A percentile compares a stretch with the other conserved stretches of the same genome.
phyloP scores from a whole-genome alignment of 2,113 vertebrate species.

The Nycticebus coucang region DNA sequence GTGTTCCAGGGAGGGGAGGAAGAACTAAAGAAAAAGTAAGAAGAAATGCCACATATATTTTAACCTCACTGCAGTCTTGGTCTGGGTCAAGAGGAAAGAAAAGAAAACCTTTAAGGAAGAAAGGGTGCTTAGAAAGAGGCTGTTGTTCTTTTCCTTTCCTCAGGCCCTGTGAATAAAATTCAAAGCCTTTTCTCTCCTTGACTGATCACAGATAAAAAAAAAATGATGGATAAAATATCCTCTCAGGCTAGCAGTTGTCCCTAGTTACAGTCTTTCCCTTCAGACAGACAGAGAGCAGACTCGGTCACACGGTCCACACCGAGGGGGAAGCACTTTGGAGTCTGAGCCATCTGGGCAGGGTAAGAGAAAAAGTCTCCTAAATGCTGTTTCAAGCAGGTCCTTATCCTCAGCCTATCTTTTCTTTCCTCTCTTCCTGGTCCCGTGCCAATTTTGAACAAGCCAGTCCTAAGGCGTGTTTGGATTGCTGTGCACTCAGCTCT shows the following conservation, averaged over 20 bases:
- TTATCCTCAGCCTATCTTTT: constrained; percentile 61
- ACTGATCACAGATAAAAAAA: constrained; percentile 61
- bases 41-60: constrained; percentile 7
- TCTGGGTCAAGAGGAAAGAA: constrained; percentile 48
- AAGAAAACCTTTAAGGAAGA: constrained; percentile 63
- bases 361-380: constrained; percentile 66
- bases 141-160: constrained; percentile 41
- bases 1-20: not conserved
- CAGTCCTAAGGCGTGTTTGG: constrained; percentile 55
- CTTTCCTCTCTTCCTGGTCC: constrained; percentile 45
- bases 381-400: constrained; percentile 11
- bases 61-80: not conserved
- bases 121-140: not conserved
- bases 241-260: constrained; percentile 48
- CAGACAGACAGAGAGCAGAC: not conserved
- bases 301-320: not conserved
- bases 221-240: constrained; percentile 48
- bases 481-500: constrained; percentile 67
- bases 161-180: constrained; percentile 59
- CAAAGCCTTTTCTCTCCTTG: constrained; percentile 72
- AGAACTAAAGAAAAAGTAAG: not conserved
- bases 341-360: not conserved
- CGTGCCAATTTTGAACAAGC: constrained; percentile 60
- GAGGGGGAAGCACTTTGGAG: constrained; percentile 8
- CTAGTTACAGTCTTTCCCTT: constrained; percentile 54